Evolutionary conservation across 1,140 invertebrate genomes (phyloP).

Genomic region (Reticulitermes speratus): DNA sequence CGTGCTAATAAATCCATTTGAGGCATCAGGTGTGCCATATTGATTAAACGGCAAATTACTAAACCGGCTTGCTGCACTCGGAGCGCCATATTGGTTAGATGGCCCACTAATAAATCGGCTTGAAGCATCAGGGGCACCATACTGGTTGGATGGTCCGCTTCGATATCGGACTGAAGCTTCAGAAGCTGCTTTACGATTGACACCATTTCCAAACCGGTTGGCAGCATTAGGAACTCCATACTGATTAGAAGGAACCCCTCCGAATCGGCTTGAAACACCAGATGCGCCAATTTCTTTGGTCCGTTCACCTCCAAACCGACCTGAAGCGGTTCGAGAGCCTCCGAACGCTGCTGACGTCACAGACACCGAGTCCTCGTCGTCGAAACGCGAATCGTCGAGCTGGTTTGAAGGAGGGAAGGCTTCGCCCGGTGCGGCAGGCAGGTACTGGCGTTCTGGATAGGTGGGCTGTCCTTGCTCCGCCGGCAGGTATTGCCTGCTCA

Average conservation of each 20-base stretch:
- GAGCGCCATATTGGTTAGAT: not conserved
- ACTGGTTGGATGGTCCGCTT: not conserved
- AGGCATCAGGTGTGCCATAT: too few relatives aligned
- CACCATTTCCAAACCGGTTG: not conserved
- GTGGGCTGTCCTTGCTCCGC: not conserved
- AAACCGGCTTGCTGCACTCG: not conserved
- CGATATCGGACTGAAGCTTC: not conserved
- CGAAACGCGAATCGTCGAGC: not conserved
- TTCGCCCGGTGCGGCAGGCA: not conserved
- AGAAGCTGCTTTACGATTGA: too few relatives aligned
- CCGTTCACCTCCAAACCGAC: not conserved
- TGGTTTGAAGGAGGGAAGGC: not conserved
- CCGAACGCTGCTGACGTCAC: not conserved
- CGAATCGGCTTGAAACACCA: not conserved
- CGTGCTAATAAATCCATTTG: too few relatives aligned
- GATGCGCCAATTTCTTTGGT: not conserved
- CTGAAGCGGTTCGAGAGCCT: not conserved
- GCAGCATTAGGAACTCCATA: not conserved
- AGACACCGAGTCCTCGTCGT: not conserved
- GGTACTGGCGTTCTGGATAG: not conserved
- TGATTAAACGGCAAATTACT: too few relatives aligned
- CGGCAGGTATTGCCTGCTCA: not conserved
- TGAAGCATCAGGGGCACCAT: not conserved
- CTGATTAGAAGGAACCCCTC: not conserved
- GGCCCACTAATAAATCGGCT: not conserved